Evolutionary conservation across 2,113 vertebrate genomes (phyloP).

Genomic region (Oryzias curvinotus): DNA sequence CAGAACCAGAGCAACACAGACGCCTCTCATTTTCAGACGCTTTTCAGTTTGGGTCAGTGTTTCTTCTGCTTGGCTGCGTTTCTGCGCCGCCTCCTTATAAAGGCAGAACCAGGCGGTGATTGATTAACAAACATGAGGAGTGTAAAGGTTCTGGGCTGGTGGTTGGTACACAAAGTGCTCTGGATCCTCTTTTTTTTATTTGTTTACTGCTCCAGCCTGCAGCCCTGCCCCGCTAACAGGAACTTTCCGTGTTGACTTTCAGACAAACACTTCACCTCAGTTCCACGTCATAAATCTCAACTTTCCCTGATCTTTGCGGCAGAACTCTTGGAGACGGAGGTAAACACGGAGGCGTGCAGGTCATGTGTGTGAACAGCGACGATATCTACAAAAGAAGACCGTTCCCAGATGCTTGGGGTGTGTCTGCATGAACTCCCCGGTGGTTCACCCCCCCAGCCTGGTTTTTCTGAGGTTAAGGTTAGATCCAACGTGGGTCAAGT

Average conservation of each 20-base stretch:
- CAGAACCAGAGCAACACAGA: slow-evolving; percentile 38
- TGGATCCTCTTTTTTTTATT: slow-evolving; percentile 45
- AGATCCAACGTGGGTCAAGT: too few species aligned
- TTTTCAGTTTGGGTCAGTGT: background rate
- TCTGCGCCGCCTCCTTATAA: slow-evolving; percentile 41
- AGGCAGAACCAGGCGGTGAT: slow-evolving; percentile 30
- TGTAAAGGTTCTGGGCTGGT: background rate
- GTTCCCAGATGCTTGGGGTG: background rate
- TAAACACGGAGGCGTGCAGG: background rate
- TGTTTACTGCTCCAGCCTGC: slow-evolving; percentile 25
- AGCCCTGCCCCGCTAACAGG: slow-evolving; percentile 1
- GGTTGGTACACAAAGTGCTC: background rate
- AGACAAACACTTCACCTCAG: background rate
- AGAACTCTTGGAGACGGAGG: slow-evolving; percentile 35
- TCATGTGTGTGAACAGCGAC: slow-evolving; percentile 9
- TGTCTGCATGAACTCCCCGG: too few species aligned
- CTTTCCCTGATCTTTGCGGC: slow-evolving; percentile 13
- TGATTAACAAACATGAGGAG: slow-evolving; percentile 34
- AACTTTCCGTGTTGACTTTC: slow-evolving; percentile 38
- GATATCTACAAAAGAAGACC: slow-evolving; percentile 8
- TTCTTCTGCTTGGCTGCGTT: slow-evolving; percentile 18
- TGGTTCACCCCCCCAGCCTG: too few species aligned
- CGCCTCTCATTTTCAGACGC: slow-evolving; percentile 57
- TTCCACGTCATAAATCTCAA: slow-evolving; percentile 46
- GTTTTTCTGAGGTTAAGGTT: too few species aligned